Evolutionary conservation across 2,888 invertebrate genomes (phyloP), one percentile per base, ranked within the genome.

Genomic region (Lithophane socia): DNA sequence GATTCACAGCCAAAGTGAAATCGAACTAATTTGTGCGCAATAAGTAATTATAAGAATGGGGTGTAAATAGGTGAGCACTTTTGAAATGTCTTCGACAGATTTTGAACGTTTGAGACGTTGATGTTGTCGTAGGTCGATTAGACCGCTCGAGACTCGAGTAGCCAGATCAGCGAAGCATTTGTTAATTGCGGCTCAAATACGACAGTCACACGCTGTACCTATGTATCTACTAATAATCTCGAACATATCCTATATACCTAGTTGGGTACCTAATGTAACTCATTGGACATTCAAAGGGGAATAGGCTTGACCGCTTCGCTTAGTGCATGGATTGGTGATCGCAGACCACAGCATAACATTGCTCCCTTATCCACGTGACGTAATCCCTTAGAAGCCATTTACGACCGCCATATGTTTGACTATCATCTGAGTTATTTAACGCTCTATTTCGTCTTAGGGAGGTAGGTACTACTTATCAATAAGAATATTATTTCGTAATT

Each of bases 1-100:
- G 84, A 89, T 88, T 90, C 85, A 82, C 71, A 83, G 68, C 85
- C 88, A 88, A 87, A 90, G 84, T 82, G 85, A 86, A 87, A 84
- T 85, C 49, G 76, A 83, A 84, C 70, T 77, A 79, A 82, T 87
- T 85, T 85, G 78, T 78, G 80, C 70, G 71, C 72, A 85, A 81
- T 83, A 78, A 64, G 69, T 61, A 29, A 68, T 76, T 49, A 47
- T 69, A 73, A 63, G 52, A 77, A 64, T 72, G 42, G 16, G 10
- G 54, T 71, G 63, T n/a, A 63, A 56, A 58, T 44, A 58, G n/a
- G 13, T 37, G 21, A 60, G 24, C 18, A 47, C 18, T 64, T 63
- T 29, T 42, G 16, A 16, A n/a, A 37, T 54, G 18, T 12, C 44
- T 66, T 13, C 18, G 42, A 18, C 74, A 61, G 24, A 24, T 42